phyloP scores from a whole-genome alignment of 1,140 invertebrate genomes.

The Plectrocnemia conspersa region DNA sequence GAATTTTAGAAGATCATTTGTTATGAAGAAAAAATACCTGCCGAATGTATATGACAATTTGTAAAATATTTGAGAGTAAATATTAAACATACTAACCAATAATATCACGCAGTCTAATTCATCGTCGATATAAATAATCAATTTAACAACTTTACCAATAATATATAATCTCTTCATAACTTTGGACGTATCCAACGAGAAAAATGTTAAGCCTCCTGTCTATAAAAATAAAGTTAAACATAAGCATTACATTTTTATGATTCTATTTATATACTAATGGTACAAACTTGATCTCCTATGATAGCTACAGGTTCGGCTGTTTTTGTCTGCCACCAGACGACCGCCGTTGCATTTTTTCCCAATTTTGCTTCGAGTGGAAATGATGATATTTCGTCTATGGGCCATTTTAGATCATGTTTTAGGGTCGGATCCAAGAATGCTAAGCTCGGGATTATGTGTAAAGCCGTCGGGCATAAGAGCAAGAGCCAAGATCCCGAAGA shows the following conservation, averaged over 20 bases:
- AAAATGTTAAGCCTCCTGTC: constrained; percentile 29
- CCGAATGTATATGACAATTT: neutral
- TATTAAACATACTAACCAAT: constrained; percentile 21
- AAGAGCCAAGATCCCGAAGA: constrained; percentile 59
- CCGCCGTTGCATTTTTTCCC: constrained; percentile 13
- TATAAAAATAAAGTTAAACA: constrained; percentile 2
- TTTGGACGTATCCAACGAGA: constrained; percentile 25
- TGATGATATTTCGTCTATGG: constrained; percentile 11
- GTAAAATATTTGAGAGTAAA: constrained; percentile 5
- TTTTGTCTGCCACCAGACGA: constrained; percentile 32
- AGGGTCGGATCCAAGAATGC: constrained; percentile 16
- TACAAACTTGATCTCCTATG: constrained; percentile 29
- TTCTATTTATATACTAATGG: neutral
- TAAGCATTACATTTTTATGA: neutral
- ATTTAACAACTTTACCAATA: constrained; percentile 27
- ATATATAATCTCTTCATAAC: constrained; percentile 30
- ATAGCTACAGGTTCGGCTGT: constrained; percentile 22
- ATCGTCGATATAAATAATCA: constrained; percentile 28
- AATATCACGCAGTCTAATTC: constrained; percentile 23
- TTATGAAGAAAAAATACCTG: neutral
- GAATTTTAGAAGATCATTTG: too few species aligned
- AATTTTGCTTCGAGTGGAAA: constrained; percentile 16
- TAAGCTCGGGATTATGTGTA: constrained; percentile 21
- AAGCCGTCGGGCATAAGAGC: constrained; percentile 37
- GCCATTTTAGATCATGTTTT: constrained; percentile 21